phyloP scores from a whole-genome alignment of 2,113 vertebrate genomes.

The Cryptoleucopteryx plumbea region DNA sequence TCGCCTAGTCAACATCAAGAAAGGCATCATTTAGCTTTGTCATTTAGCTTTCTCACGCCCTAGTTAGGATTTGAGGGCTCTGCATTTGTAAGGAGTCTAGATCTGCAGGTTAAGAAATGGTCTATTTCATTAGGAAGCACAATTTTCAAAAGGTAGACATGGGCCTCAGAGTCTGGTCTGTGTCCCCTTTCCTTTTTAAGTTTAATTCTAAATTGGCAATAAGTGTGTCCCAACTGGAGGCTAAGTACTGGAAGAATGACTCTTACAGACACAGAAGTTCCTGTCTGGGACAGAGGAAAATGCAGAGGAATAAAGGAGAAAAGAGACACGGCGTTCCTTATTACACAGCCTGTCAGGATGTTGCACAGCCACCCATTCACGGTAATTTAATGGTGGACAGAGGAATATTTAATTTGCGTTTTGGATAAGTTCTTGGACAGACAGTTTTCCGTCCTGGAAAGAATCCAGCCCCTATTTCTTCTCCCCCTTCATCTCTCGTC shows the following conservation, averaged over 20 bases:
- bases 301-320: not conserved
- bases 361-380: not conserved
- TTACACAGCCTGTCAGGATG: not conserved
- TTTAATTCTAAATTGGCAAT: not conserved
- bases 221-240: not conserved
- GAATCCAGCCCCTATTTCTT: slow-evolving; percentile 1
- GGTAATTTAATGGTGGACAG: not conserved
- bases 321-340: not conserved
- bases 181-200: not conserved
- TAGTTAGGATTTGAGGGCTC: not conserved
- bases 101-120: not conserved
- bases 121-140: not conserved
- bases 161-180: not conserved
- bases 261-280: not conserved
- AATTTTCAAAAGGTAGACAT: not conserved
- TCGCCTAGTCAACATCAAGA: not conserved
- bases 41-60: not conserved
- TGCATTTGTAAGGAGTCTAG: not conserved
- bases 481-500: not conserved
- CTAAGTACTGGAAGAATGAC: not conserved
- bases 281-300: not conserved
- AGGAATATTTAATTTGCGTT: not conserved
- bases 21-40: not conserved
- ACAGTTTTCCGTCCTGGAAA: slow-evolving; percentile 1
- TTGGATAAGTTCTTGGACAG: slow-evolving; percentile 18